Percentiles rank a stretch among this genome's conserved stretches.
Evolutionary conservation across 2,888 invertebrate genomes (phyloP).

Genomic region (Aethes cnicana): DNA sequence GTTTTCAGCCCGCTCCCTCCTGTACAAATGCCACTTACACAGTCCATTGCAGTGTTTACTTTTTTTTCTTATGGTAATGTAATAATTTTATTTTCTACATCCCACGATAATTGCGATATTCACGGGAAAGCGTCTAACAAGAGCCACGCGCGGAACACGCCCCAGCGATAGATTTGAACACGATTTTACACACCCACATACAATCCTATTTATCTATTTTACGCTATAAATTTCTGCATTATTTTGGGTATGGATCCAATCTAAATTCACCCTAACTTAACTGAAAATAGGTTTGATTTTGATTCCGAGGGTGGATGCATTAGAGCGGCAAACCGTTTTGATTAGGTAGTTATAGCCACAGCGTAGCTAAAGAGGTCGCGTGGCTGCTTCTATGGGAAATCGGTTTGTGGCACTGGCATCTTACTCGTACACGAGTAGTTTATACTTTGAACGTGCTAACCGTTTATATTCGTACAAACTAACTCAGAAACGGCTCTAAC

Average conservation of each 20-base stretch:
- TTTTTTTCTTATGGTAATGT: not conserved
- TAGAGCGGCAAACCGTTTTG: constrained; percentile 43
- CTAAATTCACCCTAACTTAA: constrained; percentile 23
- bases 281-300: constrained; percentile 18
- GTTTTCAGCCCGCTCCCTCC: too few species aligned
- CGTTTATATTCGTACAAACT: too few species aligned
- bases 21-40: too few species aligned
- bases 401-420: constrained; percentile 40
- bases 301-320: constrained; percentile 5
- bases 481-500: too few species aligned
- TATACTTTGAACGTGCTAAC: too few species aligned
- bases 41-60: too few species aligned
- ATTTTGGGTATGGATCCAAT: not conserved
- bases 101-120: constrained; percentile 48
- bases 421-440: too few species aligned
- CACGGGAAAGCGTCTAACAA: constrained; percentile 73
- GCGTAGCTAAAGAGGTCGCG: constrained; percentile 68
- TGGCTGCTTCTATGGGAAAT: constrained; percentile 75
- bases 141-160: constrained; percentile 67
- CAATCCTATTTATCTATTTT: constrained; percentile 70
- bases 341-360: constrained; percentile 41
- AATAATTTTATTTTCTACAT: not conserved
- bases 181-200: constrained; percentile 57
- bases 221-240: constrained; percentile 53
- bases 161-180: constrained; percentile 61